phyloP scores from a whole-genome alignment of 2,888 invertebrate genomes.

The Cyclophora punctaria region DNA sequence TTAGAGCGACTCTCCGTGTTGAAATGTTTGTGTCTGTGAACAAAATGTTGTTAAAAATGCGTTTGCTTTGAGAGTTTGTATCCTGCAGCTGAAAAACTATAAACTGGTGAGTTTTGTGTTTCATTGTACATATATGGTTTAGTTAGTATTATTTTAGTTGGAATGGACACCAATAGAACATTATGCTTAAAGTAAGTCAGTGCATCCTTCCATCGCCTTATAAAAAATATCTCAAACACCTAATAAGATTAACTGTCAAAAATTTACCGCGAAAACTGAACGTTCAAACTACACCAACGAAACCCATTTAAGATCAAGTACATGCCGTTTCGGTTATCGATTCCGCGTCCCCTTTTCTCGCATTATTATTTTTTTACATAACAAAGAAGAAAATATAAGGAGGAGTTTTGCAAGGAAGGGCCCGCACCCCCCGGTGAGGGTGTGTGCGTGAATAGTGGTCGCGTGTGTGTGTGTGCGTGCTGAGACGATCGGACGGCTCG shows the following conservation, averaged over 20 bases:
- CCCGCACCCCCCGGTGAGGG: conserved; percentile 45
- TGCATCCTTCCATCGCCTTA: no score
- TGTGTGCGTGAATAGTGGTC: conserved; percentile 27
- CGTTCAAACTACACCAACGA: conserved; percentile 7
- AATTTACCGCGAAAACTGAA: conserved; percentile 15
- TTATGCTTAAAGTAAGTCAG: no score
- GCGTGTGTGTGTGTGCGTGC: conserved; percentile 42
- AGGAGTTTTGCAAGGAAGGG: conserved; percentile 68
- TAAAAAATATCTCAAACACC: background rate
- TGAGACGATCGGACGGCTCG: conserved; percentile 68
- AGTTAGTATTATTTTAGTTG: no score
- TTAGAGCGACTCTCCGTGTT: conserved; percentile 28
- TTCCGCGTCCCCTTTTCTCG: conserved; percentile 68
- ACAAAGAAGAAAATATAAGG: conserved; percentile 73
- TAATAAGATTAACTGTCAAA: conserved; percentile 2
- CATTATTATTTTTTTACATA: conserved; percentile 73
- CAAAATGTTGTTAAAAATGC: background rate
- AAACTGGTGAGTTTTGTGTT: no score
- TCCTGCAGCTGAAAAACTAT: conserved; percentile 3
- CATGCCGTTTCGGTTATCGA: conserved; percentile 64
- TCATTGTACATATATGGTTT: no score
- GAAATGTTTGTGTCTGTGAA: conserved; percentile 9
- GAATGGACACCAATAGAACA: no score
- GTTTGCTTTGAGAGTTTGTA: no score
- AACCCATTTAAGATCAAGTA: conserved; percentile 33